phyloP scores from a whole-genome alignment of 30 jellyfish, hydroid and myxozoan genomes.

The Aurelia sp. region DNA sequence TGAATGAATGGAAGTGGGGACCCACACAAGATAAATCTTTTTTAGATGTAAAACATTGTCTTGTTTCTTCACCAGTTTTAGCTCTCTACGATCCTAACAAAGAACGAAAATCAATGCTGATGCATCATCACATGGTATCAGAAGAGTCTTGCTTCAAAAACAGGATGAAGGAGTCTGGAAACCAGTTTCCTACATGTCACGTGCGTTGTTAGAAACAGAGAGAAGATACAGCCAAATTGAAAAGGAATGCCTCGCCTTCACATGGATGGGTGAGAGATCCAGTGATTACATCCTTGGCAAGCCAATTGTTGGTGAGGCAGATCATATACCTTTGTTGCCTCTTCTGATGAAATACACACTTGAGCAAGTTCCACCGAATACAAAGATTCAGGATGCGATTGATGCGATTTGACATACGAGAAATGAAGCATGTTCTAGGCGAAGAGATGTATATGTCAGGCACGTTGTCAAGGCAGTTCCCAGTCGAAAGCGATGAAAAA shows the following conservation, averaged over 20 bases:
- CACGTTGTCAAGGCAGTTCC: too few relatives aligned
- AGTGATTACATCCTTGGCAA: background rate
- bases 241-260: constrained; percentile 20
- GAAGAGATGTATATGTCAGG: too few relatives aligned
- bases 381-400: constrained; percentile 23
- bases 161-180: constrained; percentile 19
- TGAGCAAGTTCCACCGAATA: constrained; percentile 14
- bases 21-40: too few relatives aligned
- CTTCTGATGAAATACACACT: constrained; percentile 3
- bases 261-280: constrained; percentile 31
- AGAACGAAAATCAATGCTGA: background rate
- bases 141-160: constrained; percentile 12
- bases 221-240: constrained; percentile 5
- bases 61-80: too few relatives aligned
- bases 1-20: too few relatives aligned
- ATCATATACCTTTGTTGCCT: too few relatives aligned
- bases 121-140: constrained; percentile 2
- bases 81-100: too few relatives aligned
- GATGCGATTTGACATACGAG: constrained; percentile 24
- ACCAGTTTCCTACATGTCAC: constrained; percentile 5
- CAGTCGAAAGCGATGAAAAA: too few relatives aligned
- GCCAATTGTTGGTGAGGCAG: too few relatives aligned
- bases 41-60: too few relatives aligned
- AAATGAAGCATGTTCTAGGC: background rate
- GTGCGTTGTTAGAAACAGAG: constrained; percentile 23